Conservation (phyloP, 1,140 invertebrate genomes). For the Pseudomyrmex sp. region DNA sequence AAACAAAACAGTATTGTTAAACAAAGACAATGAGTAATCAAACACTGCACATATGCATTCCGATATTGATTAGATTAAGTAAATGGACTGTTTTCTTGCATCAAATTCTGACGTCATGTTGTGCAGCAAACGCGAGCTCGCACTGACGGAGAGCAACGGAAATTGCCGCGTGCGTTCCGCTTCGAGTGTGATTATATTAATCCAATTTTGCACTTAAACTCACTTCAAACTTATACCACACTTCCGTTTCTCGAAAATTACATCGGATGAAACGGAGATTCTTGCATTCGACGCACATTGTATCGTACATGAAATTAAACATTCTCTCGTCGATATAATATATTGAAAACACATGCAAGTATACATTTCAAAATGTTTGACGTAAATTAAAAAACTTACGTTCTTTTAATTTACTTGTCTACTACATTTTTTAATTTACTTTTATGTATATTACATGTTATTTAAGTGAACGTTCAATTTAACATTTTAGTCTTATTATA, state of each 20-base stretch:
- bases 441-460: too few species aligned
- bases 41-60: too few species aligned
- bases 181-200: conserved; percentile 31
- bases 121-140: background rate
- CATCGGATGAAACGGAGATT: background rate
- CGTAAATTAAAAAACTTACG: too few species aligned
- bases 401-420: too few species aligned
- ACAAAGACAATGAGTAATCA: too few species aligned
- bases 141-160: background rate
- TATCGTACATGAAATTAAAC: background rate
- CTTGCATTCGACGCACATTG: background rate
- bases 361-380: background rate
- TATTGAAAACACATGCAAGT: background rate
- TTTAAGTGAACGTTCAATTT: too few species aligned
- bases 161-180: conserved; percentile 6
- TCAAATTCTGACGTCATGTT: background rate
- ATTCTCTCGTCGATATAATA: background rate
- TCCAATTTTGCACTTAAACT: conserved; percentile 7
- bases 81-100: background rate
- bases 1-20: background rate
- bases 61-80: too few species aligned
- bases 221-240: conserved; percentile 12
- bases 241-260: conserved; percentile 11
- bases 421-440: too few species aligned
- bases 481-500: too few species aligned